Evolutionary conservation across 2,888 invertebrate genomes (phyloP), one percentile per base, ranked within the genome.

Genomic region (Danaus chrysippus): DNA sequence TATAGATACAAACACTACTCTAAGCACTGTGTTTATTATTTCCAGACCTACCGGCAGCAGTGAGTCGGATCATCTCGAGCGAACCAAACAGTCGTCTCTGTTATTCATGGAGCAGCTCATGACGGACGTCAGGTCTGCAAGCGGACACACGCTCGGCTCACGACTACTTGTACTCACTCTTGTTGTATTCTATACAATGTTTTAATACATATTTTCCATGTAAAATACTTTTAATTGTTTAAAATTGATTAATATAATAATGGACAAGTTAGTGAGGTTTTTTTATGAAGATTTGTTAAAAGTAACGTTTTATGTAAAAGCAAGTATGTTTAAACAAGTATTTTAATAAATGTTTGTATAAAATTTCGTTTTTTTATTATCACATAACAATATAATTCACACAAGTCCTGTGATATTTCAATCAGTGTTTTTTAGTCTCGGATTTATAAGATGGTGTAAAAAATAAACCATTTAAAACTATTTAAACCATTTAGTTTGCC

Each of bases 41-140:
- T 68, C 0, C 73, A 84, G 84, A 17, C 59, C 82, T 0, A 68
- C 72, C 0, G 73, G 67, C 0, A 61, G 53, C 56, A 82, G 76
- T 53, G 84, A 83, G 17, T 76, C 73, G 0, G 70, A 65, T 42
- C 76, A 76, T 12, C 56, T 84, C 2, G 70, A 68, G 42, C 43
- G 23, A 0, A 64, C 66, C 2, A 74, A 75, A 46, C 56, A 23
- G 1, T 70, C 71, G 0, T 77, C 78, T 0, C 56, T 81, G 3
- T 17, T 46, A 0, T 65, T 74, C 58, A 74, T 82, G 76, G 12
- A 66, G 3, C 59, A 67, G 41, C 67, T 62, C 46, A 58, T 74
- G 34, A 63, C 66, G 0, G 72, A 71, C 1, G 11, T 1, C 0
- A 17, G 12, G 8, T 46, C 49, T 12, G 56, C 49, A 8, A 58